Evolutionary conservation across 2,888 invertebrate genomes (phyloP).

Genomic region (Agriopis marginaria): DNA sequence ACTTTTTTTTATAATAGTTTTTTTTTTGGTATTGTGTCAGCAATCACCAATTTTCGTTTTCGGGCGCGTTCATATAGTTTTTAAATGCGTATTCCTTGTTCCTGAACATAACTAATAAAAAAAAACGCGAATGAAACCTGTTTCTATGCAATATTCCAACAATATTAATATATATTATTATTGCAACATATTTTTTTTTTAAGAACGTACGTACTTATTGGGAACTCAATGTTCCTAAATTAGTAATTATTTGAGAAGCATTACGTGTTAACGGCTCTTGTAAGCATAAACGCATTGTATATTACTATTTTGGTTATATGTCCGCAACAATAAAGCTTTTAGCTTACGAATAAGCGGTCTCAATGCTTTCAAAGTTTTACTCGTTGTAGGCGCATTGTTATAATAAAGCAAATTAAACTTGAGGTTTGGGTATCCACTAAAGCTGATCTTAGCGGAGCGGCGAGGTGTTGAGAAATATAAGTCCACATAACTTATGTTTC

Average conservation of each 20-base stretch:
- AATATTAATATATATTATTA: too few species aligned
- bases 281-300: conserved; percentile 7
- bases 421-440: neutral
- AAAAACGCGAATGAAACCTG: neutral
- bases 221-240: neutral
- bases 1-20: too few species aligned
- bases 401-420: conserved; percentile 56
- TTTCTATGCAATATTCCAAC: neutral
- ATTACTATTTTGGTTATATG: neutral
- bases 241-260: conserved; percentile 8
- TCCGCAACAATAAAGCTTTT: conserved; percentile 10
- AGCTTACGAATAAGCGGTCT: conserved; percentile 29
- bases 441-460: neutral
- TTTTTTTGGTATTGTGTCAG: too few species aligned
- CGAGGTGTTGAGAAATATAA: neutral
- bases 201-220: neutral
- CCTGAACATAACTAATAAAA: neutral
- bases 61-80: too few species aligned
- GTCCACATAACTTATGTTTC: neutral
- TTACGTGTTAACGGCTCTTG: neutral
- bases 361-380: conserved; percentile 24
- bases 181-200: too few species aligned
- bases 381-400: conserved; percentile 15
- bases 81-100: neutral
- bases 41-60: too few species aligned